Evolutionary conservation across 2,888 invertebrate genomes (phyloP).

Genomic region (Marasmarcha lunaedactyla): DNA sequence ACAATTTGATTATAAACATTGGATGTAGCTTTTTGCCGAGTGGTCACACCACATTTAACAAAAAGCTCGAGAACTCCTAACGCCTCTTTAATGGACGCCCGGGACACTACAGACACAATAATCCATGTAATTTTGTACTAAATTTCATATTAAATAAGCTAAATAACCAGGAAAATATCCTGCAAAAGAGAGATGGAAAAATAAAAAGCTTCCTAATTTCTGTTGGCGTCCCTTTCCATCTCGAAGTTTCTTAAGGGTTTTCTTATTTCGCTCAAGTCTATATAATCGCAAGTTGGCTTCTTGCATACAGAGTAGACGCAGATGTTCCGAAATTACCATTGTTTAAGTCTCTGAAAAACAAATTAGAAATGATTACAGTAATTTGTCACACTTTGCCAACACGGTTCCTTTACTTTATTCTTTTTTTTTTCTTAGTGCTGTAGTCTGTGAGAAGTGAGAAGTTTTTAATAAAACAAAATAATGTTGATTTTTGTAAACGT

Average conservation of each 20-base stretch:
- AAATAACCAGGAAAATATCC: background rate
- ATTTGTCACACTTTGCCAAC: slow-evolving; percentile 24
- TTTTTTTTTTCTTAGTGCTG: no score
- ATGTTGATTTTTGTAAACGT: no score
- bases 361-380: slow-evolving; percentile 42
- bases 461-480: no score
- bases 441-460: no score
- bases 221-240: background rate
- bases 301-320: slow-evolving; percentile 47
- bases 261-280: background rate
- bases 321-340: slow-evolving; percentile 52
- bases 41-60: slow-evolving; percentile 28
- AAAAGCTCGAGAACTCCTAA: slow-evolving; percentile 45
- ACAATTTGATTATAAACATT: no score
- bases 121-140: slow-evolving; percentile 22
- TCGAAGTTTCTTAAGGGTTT: background rate
- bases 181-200: background rate
- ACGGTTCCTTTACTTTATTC: slow-evolving; percentile 7
- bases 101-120: slow-evolving; percentile 41
- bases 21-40: no score
- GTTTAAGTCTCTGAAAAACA: slow-evolving; percentile 35
- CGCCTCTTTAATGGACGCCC: slow-evolving; percentile 50
- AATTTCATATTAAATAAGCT: no score
- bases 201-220: background rate
- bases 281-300: slow-evolving; percentile 42